Evolutionary conservation across 2,113 vertebrate genomes (phyloP).

Genomic region (Anolis sagrei): DNA sequence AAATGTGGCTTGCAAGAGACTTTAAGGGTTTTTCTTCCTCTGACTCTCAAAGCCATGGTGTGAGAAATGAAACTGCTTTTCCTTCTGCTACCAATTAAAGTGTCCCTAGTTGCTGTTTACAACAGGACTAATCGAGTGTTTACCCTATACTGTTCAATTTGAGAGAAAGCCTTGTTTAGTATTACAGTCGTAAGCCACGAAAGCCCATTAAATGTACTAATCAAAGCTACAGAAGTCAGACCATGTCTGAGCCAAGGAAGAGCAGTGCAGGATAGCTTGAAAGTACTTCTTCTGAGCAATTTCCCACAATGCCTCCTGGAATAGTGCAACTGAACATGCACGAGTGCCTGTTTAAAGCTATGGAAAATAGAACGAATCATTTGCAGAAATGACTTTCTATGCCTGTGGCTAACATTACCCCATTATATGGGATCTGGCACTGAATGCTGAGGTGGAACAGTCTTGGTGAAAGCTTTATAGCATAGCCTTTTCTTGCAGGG

Average conservation of each 20-base stretch:
- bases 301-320: not conserved
- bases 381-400: not conserved
- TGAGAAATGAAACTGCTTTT: slow-evolving; percentile 5
- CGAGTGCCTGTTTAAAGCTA: not conserved
- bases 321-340: not conserved
- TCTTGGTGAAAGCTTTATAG: not conserved
- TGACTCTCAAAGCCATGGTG: not conserved
- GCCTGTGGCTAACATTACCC: not conserved
- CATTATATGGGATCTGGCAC: not conserved
- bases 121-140: not conserved
- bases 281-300: not conserved
- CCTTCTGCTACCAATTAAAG: not conserved
- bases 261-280: not conserved
- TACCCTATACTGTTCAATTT: not conserved
- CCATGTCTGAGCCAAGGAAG: not conserved
- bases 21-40: not conserved
- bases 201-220: slow-evolving; percentile 17
- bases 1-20: not conserved
- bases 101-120: not conserved
- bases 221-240: slow-evolving; percentile 14
- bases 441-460: not conserved
- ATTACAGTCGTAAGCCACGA: not conserved
- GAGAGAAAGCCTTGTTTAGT: not conserved
- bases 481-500: not conserved
- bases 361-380: not conserved